Base-by-base conservation (phyloP, 2,888 invertebrate species). In the Drosophila demipolita region DNA sequence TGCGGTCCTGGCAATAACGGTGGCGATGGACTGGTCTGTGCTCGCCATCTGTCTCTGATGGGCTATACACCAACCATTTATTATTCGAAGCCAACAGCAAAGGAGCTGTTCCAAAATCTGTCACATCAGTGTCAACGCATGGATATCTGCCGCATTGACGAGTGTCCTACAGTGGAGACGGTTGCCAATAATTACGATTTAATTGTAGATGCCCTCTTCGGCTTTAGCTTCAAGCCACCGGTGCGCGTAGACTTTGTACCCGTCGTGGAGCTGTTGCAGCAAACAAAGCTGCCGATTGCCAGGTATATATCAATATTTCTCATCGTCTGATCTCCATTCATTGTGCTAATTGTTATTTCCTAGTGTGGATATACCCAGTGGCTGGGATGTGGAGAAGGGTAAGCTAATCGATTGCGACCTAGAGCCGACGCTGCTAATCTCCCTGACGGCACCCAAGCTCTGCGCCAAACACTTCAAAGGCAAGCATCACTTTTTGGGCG, bases 1-100 rank as follows among this genome's bases (percentile, higher is more conserved):
- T 95, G 98, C 94, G 96, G 99, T 79, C 95, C 99, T 84, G 99
- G 99, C 15, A 99, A 99, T 93, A 99, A 99, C 94, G 99, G 99
- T 9, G 99, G 99, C 0, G 99, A 99, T 93, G 99, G 99, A 1
- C 94, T 99, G 40, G 99, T 99, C 36, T 98, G 98, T 91, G 99
- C 99, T 0, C 94, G 99, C 66, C 99, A 99, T 93, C 95, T 99
- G 87, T 95, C 96, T 79, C 93, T 98, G 42, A 98, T 99, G 94
- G 97, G 98, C n/a, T 99, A 97, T 91, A 91, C 93, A 32, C 96
- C 97, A 0, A 93, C 94, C 3, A 93, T 98, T 49, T 96, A 96
- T 90, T 99, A 99, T 92, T 99, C 99, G 0, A 98, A 98, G 92
- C 94, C 95, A 82, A 96, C 98, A 2, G 95, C 96, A 63, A 98